Conservation (phyloP, 2,888 invertebrate genomes). For the Oscheius onirici region DNA sequence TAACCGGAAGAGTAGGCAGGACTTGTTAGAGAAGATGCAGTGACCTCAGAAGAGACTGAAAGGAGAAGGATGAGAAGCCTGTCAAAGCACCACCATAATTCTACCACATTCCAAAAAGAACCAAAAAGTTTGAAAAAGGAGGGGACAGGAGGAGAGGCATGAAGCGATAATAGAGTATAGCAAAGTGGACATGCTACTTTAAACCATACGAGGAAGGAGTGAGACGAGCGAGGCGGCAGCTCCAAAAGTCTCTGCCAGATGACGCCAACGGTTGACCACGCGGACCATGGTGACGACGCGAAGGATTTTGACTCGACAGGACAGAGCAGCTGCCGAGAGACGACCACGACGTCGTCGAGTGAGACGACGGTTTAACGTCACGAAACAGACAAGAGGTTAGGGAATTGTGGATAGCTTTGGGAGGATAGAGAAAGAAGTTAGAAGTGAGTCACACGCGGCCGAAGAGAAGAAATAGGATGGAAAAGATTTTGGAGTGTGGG, state of each 20-base stretch:
- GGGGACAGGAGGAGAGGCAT: conserved; percentile 2
- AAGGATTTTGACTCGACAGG: conserved; percentile 64
- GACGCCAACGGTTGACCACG: conserved; percentile 65
- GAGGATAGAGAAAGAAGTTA: neutral
- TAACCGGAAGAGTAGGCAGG: conserved; percentile 36
- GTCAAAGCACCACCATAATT: neutral
- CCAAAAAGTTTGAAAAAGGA: neutral
- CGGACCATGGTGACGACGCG: conserved; percentile 70
- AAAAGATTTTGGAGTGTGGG: neutral
- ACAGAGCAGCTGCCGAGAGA: conserved; percentile 55
- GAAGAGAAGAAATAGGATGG: neutral
- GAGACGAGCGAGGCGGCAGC: conserved; percentile 40
- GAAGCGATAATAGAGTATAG: neutral
- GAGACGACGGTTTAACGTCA: neutral
- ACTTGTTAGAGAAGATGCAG: conserved; percentile 33
- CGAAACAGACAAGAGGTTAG: neutral
- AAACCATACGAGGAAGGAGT: conserved; percentile 28
- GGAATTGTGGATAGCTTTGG: conserved; percentile 9
- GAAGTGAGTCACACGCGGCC: neutral
- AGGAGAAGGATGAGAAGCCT: conserved; percentile 16
- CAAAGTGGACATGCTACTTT: neutral
- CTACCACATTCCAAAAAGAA: neutral
- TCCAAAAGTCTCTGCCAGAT: conserved; percentile 50
- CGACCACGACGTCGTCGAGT: conserved; percentile 49
- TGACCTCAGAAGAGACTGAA: conserved; percentile 20